Evolutionary conservation across 2,888 invertebrate genomes (phyloP).

Genomic region (Lepidochitona cinerea): DNA sequence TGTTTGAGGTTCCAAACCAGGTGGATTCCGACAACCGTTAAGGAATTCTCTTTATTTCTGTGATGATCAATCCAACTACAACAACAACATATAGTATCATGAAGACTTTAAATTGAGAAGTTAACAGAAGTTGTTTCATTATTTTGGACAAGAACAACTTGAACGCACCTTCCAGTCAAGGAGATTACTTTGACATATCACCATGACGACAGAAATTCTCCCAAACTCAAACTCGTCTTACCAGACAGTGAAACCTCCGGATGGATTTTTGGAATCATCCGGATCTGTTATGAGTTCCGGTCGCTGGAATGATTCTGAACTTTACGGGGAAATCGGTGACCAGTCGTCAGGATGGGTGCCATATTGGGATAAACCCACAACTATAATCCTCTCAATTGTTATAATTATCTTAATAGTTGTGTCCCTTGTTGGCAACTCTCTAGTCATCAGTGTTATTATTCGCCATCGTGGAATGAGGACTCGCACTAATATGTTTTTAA

Average conservation of each 20-base stretch:
- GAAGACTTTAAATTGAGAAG: no score
- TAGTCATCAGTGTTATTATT: slow-evolving; percentile 71
- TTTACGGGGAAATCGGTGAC: background rate
- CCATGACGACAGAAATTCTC: background rate
- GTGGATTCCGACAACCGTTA: no score
- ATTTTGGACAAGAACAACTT: no score
- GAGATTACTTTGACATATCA: no score
- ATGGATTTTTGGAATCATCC: background rate
- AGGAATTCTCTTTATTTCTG: no score
- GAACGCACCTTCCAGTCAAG: no score
- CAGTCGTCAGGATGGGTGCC: background rate
- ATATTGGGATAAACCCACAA: slow-evolving; percentile 39
- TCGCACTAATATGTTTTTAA: slow-evolving; percentile 72
- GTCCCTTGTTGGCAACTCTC: slow-evolving; percentile 69
- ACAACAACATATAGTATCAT: no score
- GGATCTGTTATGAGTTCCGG: background rate
- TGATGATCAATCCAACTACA: no score
- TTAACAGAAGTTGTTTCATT: no score
- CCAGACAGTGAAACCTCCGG: background rate
- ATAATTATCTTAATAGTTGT: slow-evolving; percentile 66
- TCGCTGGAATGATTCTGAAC: background rate
- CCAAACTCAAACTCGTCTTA: background rate
- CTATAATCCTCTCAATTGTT: slow-evolving; percentile 58
- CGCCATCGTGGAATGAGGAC: slow-evolving; percentile 72
- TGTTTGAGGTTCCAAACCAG: no score